phyloP scores from a whole-genome alignment of 2,113 vertebrate genomes.

The Syngnathus scovelli region DNA sequence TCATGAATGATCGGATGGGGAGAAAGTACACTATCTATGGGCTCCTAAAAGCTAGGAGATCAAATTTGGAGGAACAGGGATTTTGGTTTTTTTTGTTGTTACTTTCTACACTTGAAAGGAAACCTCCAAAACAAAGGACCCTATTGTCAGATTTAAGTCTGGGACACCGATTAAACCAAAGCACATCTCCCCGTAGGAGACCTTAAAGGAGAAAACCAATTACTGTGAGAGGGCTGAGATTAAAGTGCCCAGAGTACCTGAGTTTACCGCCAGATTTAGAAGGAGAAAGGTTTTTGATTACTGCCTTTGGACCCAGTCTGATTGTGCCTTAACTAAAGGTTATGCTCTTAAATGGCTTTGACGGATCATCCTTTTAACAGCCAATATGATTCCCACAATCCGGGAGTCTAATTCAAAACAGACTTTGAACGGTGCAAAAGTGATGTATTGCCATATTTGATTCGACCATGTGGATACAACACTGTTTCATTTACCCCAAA shows the following conservation, averaged over 20 bases:
- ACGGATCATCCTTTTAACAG: conserved; percentile 59
- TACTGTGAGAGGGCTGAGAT: conserved; percentile 60
- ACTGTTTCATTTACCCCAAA: background rate
- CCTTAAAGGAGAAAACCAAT: conserved; percentile 63
- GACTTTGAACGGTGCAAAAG: conserved; percentile 20
- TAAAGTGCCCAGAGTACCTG: conserved; percentile 47
- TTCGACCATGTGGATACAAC: conserved; percentile 2
- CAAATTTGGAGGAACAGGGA: conserved; percentile 19
- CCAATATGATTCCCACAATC: conserved; percentile 57
- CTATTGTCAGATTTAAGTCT: conserved; percentile 40
- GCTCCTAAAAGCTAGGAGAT: conserved; percentile 28
- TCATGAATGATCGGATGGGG: conserved; percentile 4
- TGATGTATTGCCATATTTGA: conserved; percentile 25
- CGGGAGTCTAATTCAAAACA: conserved; percentile 41
- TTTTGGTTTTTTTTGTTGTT: conserved; percentile 14
- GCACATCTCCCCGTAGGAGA: conserved; percentile 43
- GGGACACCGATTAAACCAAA: conserved; percentile 25
- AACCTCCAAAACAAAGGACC: conserved; percentile 30
- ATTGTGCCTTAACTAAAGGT: conserved; percentile 21
- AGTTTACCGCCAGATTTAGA: conserved; percentile 50
- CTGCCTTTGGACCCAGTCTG: conserved; percentile 43
- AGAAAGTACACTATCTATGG: background rate
- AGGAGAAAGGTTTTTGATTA: conserved; percentile 40
- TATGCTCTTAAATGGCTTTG: conserved; percentile 42
- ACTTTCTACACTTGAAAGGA: conserved; percentile 14